These are phyloP conservation scores for Teinopalpus imperialis DNA, from an alignment of 2,888 invertebrate genomes.

Conservation along the genomic window DNA sequence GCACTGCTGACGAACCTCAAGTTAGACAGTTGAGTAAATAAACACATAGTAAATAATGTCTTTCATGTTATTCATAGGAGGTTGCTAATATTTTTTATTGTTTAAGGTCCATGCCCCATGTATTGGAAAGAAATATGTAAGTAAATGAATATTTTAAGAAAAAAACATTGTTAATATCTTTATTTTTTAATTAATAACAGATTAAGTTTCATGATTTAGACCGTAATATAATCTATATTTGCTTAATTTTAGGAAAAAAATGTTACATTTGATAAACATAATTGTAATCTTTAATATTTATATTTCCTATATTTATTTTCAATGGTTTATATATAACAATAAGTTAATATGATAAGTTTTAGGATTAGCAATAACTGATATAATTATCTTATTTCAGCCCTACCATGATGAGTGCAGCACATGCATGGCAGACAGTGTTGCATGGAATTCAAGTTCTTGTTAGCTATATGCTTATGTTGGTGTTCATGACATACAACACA, in stretches of 20 bases:
- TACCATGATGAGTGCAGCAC: conserved; percentile 91
- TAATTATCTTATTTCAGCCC: conserved; percentile 81
- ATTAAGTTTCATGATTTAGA: too few species aligned
- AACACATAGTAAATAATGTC: not conserved
- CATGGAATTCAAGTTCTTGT: conserved; percentile 95
- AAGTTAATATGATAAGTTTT: too few species aligned
- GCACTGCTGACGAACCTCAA: conserved; percentile 84
- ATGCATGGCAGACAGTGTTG: conserved; percentile 92
- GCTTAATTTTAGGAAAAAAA: too few species aligned
- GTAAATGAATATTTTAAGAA: conserved; percentile 33
- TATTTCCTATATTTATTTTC: too few species aligned
- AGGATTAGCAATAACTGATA: too few species aligned
- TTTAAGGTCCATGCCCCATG: conserved; percentile 68
- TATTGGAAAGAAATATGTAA: conserved; percentile 73
- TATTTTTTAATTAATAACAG: too few species aligned
- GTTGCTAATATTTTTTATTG: conserved; percentile 39
- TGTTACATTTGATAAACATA: too few species aligned
- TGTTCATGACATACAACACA: conserved; percentile 98
- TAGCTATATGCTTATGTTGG: conserved; percentile 96
- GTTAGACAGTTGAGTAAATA: conserved; percentile 86
- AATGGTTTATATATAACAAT: too few species aligned
- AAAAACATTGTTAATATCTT: too few species aligned
- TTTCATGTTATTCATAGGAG: not conserved
- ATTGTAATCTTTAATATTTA: too few species aligned
- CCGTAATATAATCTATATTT: too few species aligned